Conservation (phyloP, 2,113 vertebrate species). For the Pseudonaja textilis region DNA sequence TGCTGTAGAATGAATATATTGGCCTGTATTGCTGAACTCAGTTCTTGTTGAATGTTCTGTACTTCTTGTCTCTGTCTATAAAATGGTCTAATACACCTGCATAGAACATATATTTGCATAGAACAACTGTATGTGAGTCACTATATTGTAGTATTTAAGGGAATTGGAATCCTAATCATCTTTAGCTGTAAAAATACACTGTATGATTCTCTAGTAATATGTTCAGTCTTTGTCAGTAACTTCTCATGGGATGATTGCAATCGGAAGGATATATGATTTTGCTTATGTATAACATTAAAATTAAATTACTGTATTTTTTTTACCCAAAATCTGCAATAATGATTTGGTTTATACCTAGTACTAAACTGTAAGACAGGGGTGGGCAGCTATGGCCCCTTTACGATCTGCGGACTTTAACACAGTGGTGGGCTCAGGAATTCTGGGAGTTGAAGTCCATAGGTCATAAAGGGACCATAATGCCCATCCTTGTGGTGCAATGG, state of each 20-base stretch:
- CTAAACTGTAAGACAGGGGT: neutral
- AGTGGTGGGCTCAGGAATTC: neutral
- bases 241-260: neutral
- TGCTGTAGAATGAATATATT: neutral
- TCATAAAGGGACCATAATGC: neutral
- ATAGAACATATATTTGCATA: neutral
- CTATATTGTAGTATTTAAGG: neutral
- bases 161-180: neutral
- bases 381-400: neutral
- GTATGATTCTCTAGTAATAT: neutral
- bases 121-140: neutral
- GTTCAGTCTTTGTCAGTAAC: neutral
- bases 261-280: neutral
- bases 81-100: neutral
- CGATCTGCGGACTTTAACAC: neutral
- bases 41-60: neutral
- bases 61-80: neutral
- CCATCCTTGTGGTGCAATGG: neutral
- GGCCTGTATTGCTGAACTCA: neutral
- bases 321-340: neutral
- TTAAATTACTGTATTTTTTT: neutral
- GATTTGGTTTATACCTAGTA: neutral
- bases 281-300: neutral
- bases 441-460: neutral
- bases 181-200: neutral